Evolutionary conservation across 2,888 invertebrate genomes (phyloP), one percentile per base, ranked within the genome.

Genomic region (Pelosia muscerda): DNA sequence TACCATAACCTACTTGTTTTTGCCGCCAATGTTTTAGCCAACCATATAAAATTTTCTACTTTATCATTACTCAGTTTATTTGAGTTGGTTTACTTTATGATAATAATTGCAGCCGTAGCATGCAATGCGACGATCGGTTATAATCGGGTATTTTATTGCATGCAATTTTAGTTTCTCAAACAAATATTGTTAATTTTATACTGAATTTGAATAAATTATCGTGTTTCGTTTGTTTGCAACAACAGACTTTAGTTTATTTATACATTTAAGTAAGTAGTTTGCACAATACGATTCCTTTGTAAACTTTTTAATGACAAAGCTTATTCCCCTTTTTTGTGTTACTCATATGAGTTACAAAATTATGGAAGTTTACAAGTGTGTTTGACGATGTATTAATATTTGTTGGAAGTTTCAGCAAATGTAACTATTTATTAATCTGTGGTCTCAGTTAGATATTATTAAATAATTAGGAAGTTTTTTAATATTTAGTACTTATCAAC

Each of bases 1-100:
- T 89, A 83, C 83, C 81, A 65, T 81, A 83, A 85, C 90, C 88
- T 86, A 89, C 90, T 89, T 88, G 90, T 92, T 92, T 91, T 92
- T 90, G 87, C 86, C 73, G 75, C 78, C 88, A 79, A 89, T 88
- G 86, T 88, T 90, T 88, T 84, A 87, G 78, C 83, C 85, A 87
- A 88, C 88, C 86, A 84, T 88, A 88, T 89, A 90, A 89, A 89
- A 89, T 84, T 87, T 83, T 76, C 83, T 86, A 86, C 84, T 90
- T 85, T 88, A 90, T 90, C 88, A 90, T 87, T 87, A 79, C 81
- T 84, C 82, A 78, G 84, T 84, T 84, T 84, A 79, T 79, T 72
- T 78, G 28, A 82, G 78, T 81, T 68, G 62, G 74, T 78, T 82
- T 76, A 83, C 77, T 74, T 78, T 77, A 71, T 73, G 72, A 73